These are phyloP conservation scores for Sciurus vulgaris DNA, from an alignment of 2,797 vertebrate genomes.

Conservation along the genomic window DNA sequence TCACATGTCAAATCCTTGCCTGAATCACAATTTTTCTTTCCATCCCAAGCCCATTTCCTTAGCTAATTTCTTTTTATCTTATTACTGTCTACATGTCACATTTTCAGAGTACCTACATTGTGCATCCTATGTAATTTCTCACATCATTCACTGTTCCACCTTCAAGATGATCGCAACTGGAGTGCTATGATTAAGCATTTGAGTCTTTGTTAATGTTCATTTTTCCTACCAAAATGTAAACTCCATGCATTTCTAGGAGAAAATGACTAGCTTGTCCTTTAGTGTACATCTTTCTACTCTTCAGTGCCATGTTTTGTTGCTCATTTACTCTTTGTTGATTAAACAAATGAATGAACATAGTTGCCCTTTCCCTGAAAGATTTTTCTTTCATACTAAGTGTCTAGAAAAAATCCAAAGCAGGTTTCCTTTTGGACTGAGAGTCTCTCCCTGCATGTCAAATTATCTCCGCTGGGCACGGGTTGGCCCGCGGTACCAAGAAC, in stretches of 20 bases:
- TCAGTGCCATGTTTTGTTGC: not conserved
- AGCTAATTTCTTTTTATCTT: not conserved
- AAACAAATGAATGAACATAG: not conserved
- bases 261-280: not conserved
- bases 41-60: not conserved
- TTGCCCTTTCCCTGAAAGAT: not conserved
- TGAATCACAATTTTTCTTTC: not conserved
- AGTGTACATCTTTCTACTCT: not conserved
- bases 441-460: not conserved
- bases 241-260: not conserved
- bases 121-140: not conserved
- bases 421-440: not conserved
- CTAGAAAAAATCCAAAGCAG: not conserved
- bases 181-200: not conserved
- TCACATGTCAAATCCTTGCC: not conserved
- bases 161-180: not conserved
- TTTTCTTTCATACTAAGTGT: not conserved
- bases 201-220: not conserved
- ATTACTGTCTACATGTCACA: not conserved
- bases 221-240: not conserved
- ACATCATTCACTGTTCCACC: not conserved
- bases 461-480: not conserved
- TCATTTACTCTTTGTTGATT: not conserved
- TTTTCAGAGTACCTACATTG: not conserved
- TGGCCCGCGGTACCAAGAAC: rapidly evolving